Conservation (phyloP, 2,888 invertebrate species). For the Hartigia nigra region DNA sequence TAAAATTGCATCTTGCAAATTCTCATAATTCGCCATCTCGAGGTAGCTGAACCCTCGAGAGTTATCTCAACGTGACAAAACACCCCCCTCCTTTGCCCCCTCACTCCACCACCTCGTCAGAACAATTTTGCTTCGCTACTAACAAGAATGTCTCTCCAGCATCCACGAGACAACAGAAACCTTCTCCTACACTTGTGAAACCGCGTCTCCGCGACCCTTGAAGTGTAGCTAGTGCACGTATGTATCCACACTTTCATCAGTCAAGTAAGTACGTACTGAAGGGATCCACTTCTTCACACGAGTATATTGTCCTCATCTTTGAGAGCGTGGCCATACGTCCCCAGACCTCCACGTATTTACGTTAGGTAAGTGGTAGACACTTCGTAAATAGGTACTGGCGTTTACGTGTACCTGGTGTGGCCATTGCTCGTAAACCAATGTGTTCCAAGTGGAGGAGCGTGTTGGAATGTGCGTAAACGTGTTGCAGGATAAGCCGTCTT, state of each 20-base stretch:
- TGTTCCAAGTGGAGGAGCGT: neutral
- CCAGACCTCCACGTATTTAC: neutral
- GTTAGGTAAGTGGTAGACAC: neutral
- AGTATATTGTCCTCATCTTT: neutral
- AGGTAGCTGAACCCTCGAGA: neutral
- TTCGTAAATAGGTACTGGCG: neutral
- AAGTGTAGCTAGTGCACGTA: neutral
- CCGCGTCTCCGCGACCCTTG: neutral
- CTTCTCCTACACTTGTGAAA: neutral
- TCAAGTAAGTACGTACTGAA: neutral
- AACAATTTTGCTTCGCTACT: neutral
- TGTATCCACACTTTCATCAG: neutral
- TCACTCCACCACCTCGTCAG: neutral
- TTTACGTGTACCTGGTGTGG: neutral
- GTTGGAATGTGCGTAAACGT: slow-evolving; percentile 7
- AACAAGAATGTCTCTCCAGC: neutral
- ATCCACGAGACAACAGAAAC: neutral
- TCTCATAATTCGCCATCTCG: neutral
- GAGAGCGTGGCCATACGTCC: neutral
- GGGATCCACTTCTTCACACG: neutral
- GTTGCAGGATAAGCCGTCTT: neutral
- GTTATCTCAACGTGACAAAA: neutral
- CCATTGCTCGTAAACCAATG: neutral
- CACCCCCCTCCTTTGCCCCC: neutral
- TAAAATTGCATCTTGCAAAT: neutral